Base-by-base conservation (phyloP, 2,888 invertebrate species). In the Neria commutata region DNA sequence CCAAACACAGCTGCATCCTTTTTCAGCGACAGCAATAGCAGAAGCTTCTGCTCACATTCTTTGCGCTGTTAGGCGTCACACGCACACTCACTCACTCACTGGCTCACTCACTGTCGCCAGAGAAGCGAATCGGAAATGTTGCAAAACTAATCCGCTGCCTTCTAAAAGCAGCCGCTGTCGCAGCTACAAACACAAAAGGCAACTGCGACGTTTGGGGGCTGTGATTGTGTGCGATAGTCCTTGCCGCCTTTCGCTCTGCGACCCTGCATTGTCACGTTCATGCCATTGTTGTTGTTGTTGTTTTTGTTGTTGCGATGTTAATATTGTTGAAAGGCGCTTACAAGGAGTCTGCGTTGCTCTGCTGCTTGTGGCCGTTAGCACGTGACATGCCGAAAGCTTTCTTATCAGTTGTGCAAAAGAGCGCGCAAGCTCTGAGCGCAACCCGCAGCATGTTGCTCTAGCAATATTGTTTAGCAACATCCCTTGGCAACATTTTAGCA, bases 321-420 rank as follows among this genome's bases (percentile, higher is more conserved):
- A n/a, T 17, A 21, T 6, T n/a, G n/a, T 37, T 52, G 34, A 25
- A 52, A 52, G 40, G 42, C 16, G 64, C 71, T 64, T 64, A 71
- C 74, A 71, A 69, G 69, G 72, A 72, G 66, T 67, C 70, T 74
- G 74, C 74, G 71, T 71, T 73, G 60, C 66, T 71, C 70, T 73
- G 72, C 64, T 60, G 63, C 66, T 61, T 57, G 23, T 55, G 56
- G 58, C 54, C 52, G 37, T 56, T 58, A 67, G 68, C 75, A 77
- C 75, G 77, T 77, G 77, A 76, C 67, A 53, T 56, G 26, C 19
- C 16, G 25, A 60, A 61, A 67, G 66, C 69, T 69, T 67, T 63
- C 66, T 69, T 69, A 69, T 69, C 69, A 69, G 49, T 62, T 54
- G 24, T 3, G 14, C 16, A 10, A 23, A 23, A 11, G 21, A 10